These are phyloP conservation scores for Melipona quadrifasciata DNA, from an alignment of 1,140 invertebrate species.

Conservation along the genomic window DNA sequence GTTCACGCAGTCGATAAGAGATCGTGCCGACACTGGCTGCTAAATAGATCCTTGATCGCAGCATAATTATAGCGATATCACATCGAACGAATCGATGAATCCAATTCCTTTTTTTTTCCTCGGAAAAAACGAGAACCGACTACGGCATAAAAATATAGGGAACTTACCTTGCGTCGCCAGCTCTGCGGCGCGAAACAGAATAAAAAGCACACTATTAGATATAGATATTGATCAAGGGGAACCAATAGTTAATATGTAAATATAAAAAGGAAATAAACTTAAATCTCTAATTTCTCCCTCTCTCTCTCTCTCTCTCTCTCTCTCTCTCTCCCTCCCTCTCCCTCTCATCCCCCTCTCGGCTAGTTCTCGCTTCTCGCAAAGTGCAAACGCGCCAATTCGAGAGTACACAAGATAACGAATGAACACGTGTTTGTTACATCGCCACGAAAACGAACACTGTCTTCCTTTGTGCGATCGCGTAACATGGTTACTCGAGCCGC, in stretches of 20 bases:
- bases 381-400: background rate
- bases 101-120: background rate
- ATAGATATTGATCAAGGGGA: slow-evolving; percentile 19
- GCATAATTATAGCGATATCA: no score
- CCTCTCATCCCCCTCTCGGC: background rate
- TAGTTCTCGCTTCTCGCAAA: background rate
- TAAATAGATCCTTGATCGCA: background rate
- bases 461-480: slow-evolving; percentile 62
- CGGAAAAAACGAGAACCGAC: background rate
- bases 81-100: background rate
- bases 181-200: slow-evolving; percentile 78
- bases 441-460: slow-evolving; percentile 54
- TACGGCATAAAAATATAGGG: slow-evolving; percentile 46
- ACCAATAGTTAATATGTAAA: slow-evolving; percentile 4
- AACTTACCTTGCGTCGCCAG: slow-evolving; percentile 80
- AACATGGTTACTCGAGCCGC: slow-evolving; percentile 58
- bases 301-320: no score
- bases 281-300: background rate
- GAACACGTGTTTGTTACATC: slow-evolving; percentile 3
- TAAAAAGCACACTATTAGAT: slow-evolving; percentile 67
- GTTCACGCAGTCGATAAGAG: slow-evolving; percentile 35
- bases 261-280: background rate
- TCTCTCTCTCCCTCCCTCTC: no score
- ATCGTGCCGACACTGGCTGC: background rate
- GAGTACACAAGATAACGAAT: background rate